Conservation (phyloP, 37 sponge, comb jelly and placozoan genomes). For the Eunapius fragilis region DNA sequence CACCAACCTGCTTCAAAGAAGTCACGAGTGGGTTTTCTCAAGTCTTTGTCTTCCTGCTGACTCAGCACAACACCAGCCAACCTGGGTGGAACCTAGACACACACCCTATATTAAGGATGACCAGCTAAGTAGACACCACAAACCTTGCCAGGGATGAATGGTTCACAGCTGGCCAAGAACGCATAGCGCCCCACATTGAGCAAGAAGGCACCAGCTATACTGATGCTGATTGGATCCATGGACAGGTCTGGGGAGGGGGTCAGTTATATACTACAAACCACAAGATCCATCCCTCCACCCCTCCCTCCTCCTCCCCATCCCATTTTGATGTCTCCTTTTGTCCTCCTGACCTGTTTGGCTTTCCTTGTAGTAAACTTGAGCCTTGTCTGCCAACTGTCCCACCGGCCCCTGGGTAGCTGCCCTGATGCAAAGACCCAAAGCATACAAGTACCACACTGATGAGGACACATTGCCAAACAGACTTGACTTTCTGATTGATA, state of each 20-base stretch:
- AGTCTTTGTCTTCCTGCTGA: constrained; percentile 36
- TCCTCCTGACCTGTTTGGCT: background rate
- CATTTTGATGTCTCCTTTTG: background rate
- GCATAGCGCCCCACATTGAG: constrained; percentile 67
- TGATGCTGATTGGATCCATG: constrained; percentile 18
- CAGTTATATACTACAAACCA: background rate
- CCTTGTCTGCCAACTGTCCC: constrained; percentile 41
- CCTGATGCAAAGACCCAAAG: background rate
- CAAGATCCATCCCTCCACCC: background rate
- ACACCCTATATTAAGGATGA: background rate
- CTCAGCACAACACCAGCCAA: constrained; percentile 52
- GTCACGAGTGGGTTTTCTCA: constrained; percentile 62
- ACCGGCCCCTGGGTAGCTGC: background rate
- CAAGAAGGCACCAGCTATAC: constrained; percentile 70
- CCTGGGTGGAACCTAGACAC: constrained; percentile 47
- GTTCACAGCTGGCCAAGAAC: constrained; percentile 30
- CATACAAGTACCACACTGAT: background rate
- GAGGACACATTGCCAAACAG: background rate
- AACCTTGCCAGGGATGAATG: constrained; percentile 41
- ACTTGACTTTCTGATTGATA: background rate
- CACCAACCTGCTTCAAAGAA: constrained; percentile 74
- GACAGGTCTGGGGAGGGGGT: background rate
- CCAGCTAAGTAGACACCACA: too few relatives aligned
- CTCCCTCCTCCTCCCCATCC: background rate
- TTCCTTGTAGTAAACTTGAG: constrained; percentile 44